Evolutionary conservation across 2,113 vertebrate genomes (phyloP), one percentile per base, ranked within the genome.

Genomic region (Tragelaphus scriptus): DNA sequence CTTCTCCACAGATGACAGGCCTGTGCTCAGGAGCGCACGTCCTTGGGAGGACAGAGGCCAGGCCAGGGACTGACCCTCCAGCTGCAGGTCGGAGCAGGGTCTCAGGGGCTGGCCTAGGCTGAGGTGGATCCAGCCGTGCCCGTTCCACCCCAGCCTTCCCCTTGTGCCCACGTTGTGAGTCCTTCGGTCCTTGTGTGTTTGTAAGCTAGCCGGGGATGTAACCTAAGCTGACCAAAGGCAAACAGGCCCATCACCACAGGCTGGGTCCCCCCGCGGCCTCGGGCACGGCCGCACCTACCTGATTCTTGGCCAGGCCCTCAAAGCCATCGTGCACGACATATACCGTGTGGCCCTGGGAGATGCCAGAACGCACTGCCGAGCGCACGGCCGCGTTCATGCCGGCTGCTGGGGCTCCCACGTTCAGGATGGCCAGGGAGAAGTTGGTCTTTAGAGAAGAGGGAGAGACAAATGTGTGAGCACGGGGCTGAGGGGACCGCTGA

Each of bases 381-480:
- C 99, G 98, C 97, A 99, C 99, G 0, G 99, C 99, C 0, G 99
- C 99, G 0, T 99, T 99, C 99, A 99, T 99, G 92, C 99, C 99
- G 0, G 99, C 99, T 0, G 99, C 99, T 0, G 99, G 99, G 6
- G 99, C 99, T 0, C 99, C 99, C 96, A 99, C 99, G 0, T 99
- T 99, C 98, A 99, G 98, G 92, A 99, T 98, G 85, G 99, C 99
- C 97, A 99, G 3, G 82, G 99, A 99, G 98, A 99, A 99, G 65
- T 98, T 99, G 96, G 98, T 99, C 99, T 98, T 68, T 99, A 86
- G 80, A 49, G 75, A 44, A 44, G 10, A 26, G 14, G 68, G 14
- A 3, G 59, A 32, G 80, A 61, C 2, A 11, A 11, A 2, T 13
- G 9, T 0, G 0, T 75, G n/a, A 84, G 91, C 49, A 8, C 0